Conservation (phyloP, 2,888 invertebrate species). For the Nemotelus nigrinus region DNA sequence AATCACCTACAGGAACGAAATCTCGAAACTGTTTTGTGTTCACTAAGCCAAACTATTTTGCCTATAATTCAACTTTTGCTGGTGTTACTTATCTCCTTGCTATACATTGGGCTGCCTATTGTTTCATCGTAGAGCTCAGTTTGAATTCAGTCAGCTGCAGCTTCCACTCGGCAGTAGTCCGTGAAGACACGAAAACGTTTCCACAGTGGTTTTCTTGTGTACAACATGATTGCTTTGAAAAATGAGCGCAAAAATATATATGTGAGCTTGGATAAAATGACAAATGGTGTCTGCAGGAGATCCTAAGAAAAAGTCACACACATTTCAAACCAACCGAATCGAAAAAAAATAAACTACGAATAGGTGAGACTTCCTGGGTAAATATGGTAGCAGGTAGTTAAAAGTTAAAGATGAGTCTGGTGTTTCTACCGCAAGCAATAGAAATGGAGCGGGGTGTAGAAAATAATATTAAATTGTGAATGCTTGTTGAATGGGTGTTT, state of each 20-base stretch:
- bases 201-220: background rate
- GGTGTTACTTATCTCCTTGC: background rate
- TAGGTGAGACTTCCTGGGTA: background rate
- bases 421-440: background rate
- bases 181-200: too few species aligned
- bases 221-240: background rate
- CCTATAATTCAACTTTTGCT: background rate
- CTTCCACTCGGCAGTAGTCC: background rate
- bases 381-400: background rate
- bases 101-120: background rate
- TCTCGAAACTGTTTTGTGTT: constrained; percentile 27
- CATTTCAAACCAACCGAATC: background rate
- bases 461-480: constrained; percentile 31
- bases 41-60: constrained; percentile 16
- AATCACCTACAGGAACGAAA: constrained; percentile 10
- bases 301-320: constrained; percentile 25
- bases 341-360: constrained; percentile 6
- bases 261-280: constrained; percentile 10
- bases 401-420: background rate
- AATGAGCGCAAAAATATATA: background rate
- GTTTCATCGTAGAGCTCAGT: background rate
- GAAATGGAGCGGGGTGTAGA: background rate
- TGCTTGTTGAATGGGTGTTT: constrained; percentile 21
- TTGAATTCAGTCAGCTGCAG: background rate
- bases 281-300: background rate